Conservation (phyloP, 2,113 vertebrate genomes). For the Misgurnus mizolepis region DNA sequence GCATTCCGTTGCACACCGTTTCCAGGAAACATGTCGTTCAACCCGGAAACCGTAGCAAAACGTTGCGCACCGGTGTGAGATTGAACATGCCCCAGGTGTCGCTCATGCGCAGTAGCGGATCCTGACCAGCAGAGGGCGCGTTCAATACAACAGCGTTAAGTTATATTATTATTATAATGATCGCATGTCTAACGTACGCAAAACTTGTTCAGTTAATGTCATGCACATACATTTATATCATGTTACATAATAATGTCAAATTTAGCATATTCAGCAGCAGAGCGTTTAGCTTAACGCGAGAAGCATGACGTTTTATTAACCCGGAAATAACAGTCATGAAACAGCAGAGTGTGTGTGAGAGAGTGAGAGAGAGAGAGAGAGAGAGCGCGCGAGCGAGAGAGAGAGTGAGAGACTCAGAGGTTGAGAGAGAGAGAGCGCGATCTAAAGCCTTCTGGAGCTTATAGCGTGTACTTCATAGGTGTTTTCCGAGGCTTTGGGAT, state of each 20-base stretch:
- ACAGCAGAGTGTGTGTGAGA: conserved; percentile 31
- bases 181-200: neutral
- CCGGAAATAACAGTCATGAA: conserved; percentile 77
- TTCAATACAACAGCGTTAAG: neutral
- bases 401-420: neutral
- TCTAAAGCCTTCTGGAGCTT: conserved; percentile 59
- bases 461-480: conserved; percentile 56
- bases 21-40: too few species aligned
- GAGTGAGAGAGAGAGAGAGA: neutral
- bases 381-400: too few species aligned
- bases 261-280: neutral
- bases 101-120: neutral
- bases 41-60: too few species aligned
- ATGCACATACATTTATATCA: neutral
- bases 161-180: neutral
- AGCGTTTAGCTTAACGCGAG: conserved; percentile 57
- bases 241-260: neutral
- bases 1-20: too few species aligned
- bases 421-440: conserved; percentile 31
- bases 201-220: neutral
- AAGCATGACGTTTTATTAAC: conserved; percentile 76
- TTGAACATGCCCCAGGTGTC: too few species aligned
- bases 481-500: conserved; percentile 24
- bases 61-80: too few species aligned
- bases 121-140: neutral